Conservation (phyloP, 2,888 invertebrate species). For the Magallana nippona region DNA sequence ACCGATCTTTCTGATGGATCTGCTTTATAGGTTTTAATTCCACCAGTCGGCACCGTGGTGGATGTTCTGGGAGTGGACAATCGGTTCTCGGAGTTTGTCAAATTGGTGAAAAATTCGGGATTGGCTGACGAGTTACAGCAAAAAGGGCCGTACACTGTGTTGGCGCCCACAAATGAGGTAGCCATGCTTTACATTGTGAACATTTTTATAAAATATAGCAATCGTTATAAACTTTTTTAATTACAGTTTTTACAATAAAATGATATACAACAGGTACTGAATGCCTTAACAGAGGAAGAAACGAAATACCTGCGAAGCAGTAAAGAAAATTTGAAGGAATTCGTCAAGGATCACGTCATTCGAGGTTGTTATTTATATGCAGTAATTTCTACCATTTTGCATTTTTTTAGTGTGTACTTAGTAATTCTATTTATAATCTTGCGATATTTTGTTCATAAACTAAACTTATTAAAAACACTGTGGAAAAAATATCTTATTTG, state of each 20-base stretch:
- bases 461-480: too few species aligned
- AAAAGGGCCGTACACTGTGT: slow-evolving; percentile 82
- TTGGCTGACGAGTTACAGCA: slow-evolving; percentile 81
- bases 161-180: slow-evolving; percentile 83
- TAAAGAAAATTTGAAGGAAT: slow-evolving; percentile 81
- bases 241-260: too few species aligned
- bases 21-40: slow-evolving; percentile 75
- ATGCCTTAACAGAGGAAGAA: slow-evolving; percentile 81
- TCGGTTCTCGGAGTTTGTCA: slow-evolving; percentile 69
- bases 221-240: too few species aligned
- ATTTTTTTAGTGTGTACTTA: too few species aligned
- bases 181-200: neutral
- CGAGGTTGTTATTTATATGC: slow-evolving; percentile 78
- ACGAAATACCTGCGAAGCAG: slow-evolving; percentile 81
- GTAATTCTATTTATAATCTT: too few species aligned
- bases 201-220: too few species aligned
- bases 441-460: too few species aligned
- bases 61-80: slow-evolving; percentile 80
- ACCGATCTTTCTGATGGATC: too few species aligned
- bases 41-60: slow-evolving; percentile 81
- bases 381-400: neutral
- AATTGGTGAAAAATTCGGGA: slow-evolving; percentile 80
- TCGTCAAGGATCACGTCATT: slow-evolving; percentile 82
- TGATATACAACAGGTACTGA: slow-evolving; percentile 80
- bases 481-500: too few species aligned